A percentile compares a stretch with the other conserved stretches of the same genome.
Evolutionary conservation across 2,888 invertebrate species (phyloP).

Genomic region (Sipunculus nudus): DNA sequence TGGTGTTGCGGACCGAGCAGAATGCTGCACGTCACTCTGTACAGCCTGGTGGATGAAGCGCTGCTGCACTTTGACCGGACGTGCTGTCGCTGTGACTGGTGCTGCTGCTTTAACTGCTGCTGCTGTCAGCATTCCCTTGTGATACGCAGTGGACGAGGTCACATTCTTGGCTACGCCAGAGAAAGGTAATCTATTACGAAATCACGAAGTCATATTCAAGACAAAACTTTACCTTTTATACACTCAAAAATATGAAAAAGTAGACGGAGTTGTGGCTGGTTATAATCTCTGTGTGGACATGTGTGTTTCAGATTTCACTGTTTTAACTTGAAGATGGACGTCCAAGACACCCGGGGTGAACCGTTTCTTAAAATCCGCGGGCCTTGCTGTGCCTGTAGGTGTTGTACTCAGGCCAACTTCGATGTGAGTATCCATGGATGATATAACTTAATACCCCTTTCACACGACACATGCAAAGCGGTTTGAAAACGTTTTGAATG

Average conservation of each 20-base stretch:
- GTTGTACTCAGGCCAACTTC: constrained; percentile 45
- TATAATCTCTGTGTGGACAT: too few species aligned
- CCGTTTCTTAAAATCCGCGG: constrained; percentile 41
- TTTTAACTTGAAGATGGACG: constrained; percentile 42
- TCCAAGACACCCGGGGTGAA: constrained; percentile 44
- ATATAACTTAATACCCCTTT: too few species aligned
- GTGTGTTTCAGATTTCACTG: constrained; percentile 41
- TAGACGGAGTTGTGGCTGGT: too few species aligned
- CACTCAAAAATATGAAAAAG: too few species aligned
- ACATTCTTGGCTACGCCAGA: constrained; percentile 36
- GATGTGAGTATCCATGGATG: constrained; percentile 42
- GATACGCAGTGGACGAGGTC: constrained; percentile 42
- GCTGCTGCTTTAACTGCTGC: constrained; percentile 42
- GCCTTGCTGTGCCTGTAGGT: constrained; percentile 46
- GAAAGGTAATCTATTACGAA: constrained; percentile 9
- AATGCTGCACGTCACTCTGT: constrained; percentile 44
- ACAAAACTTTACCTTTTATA: not conserved
- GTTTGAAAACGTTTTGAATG: too few species aligned
- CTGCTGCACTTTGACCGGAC: constrained; percentile 44
- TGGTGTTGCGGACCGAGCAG: constrained; percentile 51
- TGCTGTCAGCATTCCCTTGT: constrained; percentile 45
- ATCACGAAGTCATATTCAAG: not conserved
- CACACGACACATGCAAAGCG: too few species aligned
- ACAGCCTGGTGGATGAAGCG: constrained; percentile 39
- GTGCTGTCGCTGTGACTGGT: constrained; percentile 49